Evolutionary conservation across 2,797 vertebrate genomes (phyloP), one percentile per base, ranked within the genome.

Genomic region (Brachymystax lenok): DNA sequence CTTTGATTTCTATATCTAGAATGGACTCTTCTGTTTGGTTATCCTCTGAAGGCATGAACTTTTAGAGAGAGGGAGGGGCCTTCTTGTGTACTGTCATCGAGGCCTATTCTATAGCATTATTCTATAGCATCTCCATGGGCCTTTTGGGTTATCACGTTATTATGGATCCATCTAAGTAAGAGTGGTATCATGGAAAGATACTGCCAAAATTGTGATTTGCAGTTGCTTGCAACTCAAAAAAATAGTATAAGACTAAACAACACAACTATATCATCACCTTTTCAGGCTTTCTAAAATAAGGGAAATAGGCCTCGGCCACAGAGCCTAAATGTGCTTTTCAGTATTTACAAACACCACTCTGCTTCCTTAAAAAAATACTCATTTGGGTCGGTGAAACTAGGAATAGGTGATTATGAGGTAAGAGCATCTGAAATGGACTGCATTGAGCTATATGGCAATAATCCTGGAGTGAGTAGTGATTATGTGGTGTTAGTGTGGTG

Each of bases 1-100:
- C 84, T 84, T 85, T 91, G 81, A 92, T 84, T 87, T 89, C 87
- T 88, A 81, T 86, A 87, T 90, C 81, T 83, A 88, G 84, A 79
- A 73, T 77, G 56, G 28, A 67, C 17, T 69, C 67, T n/a, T 19
- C 16, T 40, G 67, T 35, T 69, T 19, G 8, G 30, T 40, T 16
- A 4, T 35, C 17, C 16, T 35, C 40, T 13, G 40, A 46, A 46
- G 40, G 30, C 6, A 13, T 35, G 17, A n/a, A 17, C n/a, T n/a
- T 35, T 7, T 69, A 27, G 21, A 64, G 24, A 64, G n/a, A 64
- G 24, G 8, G 7, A 21, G 1, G 12, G 59, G 40, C 40, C 40
- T 46, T 46, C 40, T 12, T 46, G 40, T 46, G 10, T 3, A 13
- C 10, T 46, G 40, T 46, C 40, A 46, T 46, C 10, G 10, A 46